Conservation (phyloP, 64 coral and sea anemone genomes). For the Pocillopora verrucosa region DNA sequence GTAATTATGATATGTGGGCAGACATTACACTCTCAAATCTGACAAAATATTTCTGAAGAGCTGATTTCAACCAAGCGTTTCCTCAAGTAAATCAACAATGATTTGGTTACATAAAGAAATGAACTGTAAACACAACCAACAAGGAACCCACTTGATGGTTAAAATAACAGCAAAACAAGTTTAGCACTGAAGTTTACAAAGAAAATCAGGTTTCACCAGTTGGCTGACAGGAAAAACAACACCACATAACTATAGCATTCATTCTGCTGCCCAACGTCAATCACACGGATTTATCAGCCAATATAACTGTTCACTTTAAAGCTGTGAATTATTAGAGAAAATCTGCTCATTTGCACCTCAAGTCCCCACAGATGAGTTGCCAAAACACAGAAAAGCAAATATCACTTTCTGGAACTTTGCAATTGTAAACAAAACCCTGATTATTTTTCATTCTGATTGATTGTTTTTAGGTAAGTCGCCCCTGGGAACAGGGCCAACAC, state of each 20-base stretch:
- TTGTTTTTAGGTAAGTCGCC: not conserved
- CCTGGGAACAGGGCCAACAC: not conserved
- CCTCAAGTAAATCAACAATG: not conserved
- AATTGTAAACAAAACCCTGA: conserved; percentile 18
- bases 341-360: conserved; percentile 7
- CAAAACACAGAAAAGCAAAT: conserved; percentile 15
- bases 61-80: not conserved
- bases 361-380: conserved; percentile 9
- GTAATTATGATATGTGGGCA: not conserved
- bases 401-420: conserved; percentile 15
- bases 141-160: not conserved
- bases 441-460: not conserved
- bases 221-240: not conserved
- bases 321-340: not conserved
- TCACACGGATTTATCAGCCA: not conserved
- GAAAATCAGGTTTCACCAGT: not conserved
- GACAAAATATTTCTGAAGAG: not conserved
- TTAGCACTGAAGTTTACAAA: not conserved
- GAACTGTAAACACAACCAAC: not conserved
- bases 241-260: not conserved
- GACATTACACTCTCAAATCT: not conserved
- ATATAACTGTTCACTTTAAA: conserved; percentile 22
- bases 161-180: not conserved
- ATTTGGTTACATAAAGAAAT: not conserved
- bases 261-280: not conserved